These are phyloP conservation scores for Sericinus montela DNA, from an alignment of 2,888 invertebrate species.

Conservation along the genomic window DNA sequence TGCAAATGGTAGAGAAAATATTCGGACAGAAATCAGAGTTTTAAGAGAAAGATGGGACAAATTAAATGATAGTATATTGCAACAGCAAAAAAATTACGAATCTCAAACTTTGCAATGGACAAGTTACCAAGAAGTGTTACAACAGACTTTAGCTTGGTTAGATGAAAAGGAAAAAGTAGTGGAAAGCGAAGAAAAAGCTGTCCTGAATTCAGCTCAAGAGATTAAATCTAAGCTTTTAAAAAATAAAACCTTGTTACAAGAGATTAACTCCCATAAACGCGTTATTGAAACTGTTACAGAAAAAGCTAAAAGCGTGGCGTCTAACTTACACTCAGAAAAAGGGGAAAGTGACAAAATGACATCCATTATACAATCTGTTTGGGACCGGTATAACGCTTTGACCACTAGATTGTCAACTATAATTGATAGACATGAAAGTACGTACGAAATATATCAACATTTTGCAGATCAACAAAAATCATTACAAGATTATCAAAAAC, in stretches of 20 bases:
- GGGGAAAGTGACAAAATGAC: constrained; percentile 82
- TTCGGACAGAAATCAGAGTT: constrained; percentile 90
- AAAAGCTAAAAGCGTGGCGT: constrained; percentile 87
- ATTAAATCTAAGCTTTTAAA: constrained; percentile 90
- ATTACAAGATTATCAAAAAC: constrained; percentile 94
- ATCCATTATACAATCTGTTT: constrained; percentile 85
- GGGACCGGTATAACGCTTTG: constrained; percentile 86
- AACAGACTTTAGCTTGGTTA: constrained; percentile 91
- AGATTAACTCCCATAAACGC: constrained; percentile 93
- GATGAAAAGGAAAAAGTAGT: constrained; percentile 90
- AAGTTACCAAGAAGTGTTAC: constrained; percentile 91
- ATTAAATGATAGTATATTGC: constrained; percentile 89
- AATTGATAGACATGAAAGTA: constrained; percentile 86
- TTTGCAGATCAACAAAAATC: constrained; percentile 92
- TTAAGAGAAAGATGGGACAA: constrained; percentile 93
- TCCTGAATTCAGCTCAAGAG: constrained; percentile 90
- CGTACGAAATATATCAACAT: constrained; percentile 89
- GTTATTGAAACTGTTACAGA: constrained; percentile 94
- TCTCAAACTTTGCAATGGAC: constrained; percentile 90
- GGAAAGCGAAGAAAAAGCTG: constrained; percentile 83
- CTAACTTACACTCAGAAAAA: constrained; percentile 76
- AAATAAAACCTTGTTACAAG: constrained; percentile 92
- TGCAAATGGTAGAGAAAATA: constrained; percentile 92
- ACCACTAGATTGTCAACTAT: constrained; percentile 82
- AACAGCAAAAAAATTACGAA: constrained; percentile 91